phyloP scores from a whole-genome alignment of 1,140 invertebrate genomes.

The Drosophila subobscura region DNA sequence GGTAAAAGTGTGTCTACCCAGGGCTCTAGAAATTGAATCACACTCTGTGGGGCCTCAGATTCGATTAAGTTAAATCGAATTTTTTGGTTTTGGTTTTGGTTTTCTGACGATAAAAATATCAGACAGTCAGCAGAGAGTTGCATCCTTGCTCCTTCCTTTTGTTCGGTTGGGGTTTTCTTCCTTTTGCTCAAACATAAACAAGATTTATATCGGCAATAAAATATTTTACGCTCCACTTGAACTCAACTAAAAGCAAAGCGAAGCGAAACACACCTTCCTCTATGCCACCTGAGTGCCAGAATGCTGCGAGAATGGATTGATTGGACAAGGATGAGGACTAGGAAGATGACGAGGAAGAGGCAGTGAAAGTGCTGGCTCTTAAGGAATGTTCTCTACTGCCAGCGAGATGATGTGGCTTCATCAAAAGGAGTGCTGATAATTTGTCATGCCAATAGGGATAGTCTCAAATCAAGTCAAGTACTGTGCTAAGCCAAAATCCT shows the following conservation, averaged over 20 bases:
- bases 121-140: constrained; percentile 34
- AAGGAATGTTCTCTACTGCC: constrained; percentile 27
- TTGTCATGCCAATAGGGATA: constrained; percentile 46
- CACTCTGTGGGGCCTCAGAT: constrained; percentile 45
- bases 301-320: neutral
- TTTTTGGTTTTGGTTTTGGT: constrained; percentile 54
- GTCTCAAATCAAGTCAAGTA: neutral
- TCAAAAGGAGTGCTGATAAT: constrained; percentile 42
- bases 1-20: constrained; percentile 58
- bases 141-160: constrained; percentile 22
- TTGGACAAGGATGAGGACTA: no score
- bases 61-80: constrained; percentile 73
- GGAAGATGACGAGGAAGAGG: no score
- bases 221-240: constrained; percentile 63
- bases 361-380: neutral
- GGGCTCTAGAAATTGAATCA: constrained; percentile 62
- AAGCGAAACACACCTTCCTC: constrained; percentile 22
- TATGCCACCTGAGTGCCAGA: constrained; percentile 8
- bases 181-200: constrained; percentile 51
- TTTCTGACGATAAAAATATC: constrained; percentile 60
- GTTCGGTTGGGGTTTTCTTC: constrained; percentile 1
- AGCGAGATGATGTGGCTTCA: constrained; percentile 27
- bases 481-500: constrained; percentile 4
- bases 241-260: constrained; percentile 39
- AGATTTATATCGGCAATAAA: constrained; percentile 74